Conservation (phyloP, 2,888 invertebrate species). For the Drosophila austrosaltans region DNA sequence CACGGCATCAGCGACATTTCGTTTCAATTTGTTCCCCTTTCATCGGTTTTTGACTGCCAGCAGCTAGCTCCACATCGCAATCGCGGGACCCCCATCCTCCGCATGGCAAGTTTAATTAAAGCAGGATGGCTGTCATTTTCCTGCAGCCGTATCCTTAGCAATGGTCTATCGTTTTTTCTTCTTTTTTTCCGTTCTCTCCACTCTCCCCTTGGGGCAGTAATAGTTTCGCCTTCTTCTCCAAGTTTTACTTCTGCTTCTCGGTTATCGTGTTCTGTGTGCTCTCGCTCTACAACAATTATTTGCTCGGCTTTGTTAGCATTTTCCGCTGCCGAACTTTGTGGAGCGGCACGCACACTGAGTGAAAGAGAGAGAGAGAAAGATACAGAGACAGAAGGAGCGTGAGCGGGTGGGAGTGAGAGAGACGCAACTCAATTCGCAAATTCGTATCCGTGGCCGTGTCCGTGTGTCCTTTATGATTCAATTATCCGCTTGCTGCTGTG, state of each 20-base stretch:
- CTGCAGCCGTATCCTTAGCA: constrained; percentile 51
- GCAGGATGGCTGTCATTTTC: constrained; percentile 75
- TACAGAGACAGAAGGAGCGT: too few species aligned
- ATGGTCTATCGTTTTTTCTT: constrained; percentile 1
- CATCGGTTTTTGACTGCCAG: constrained; percentile 32
- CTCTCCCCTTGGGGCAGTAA: neutral
- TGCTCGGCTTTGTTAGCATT: constrained; percentile 77
- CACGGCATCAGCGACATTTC: constrained; percentile 77
- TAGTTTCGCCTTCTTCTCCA: neutral
- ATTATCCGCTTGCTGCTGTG: constrained; percentile 52
- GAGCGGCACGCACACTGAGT: constrained; percentile 12
- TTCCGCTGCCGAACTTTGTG: constrained; percentile 53
- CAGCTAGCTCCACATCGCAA: constrained; percentile 45
- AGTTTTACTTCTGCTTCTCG: neutral
- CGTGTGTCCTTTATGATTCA: constrained; percentile 61
- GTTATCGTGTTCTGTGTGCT: constrained; percentile 12
- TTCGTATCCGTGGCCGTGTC: constrained; percentile 25
- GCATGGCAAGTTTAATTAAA: constrained; percentile 72
- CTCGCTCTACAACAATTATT: constrained; percentile 67
- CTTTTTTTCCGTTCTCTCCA: neutral
- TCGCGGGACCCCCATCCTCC: constrained; percentile 44
- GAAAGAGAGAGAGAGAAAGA: too few species aligned
- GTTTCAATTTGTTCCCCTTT: constrained; percentile 65
- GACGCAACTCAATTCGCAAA: constrained; percentile 5
- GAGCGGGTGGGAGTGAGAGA: neutral